These are phyloP conservation scores for Lasioglossum oenotherae DNA, from an alignment of 2,888 invertebrate species.

Conservation along the genomic window DNA sequence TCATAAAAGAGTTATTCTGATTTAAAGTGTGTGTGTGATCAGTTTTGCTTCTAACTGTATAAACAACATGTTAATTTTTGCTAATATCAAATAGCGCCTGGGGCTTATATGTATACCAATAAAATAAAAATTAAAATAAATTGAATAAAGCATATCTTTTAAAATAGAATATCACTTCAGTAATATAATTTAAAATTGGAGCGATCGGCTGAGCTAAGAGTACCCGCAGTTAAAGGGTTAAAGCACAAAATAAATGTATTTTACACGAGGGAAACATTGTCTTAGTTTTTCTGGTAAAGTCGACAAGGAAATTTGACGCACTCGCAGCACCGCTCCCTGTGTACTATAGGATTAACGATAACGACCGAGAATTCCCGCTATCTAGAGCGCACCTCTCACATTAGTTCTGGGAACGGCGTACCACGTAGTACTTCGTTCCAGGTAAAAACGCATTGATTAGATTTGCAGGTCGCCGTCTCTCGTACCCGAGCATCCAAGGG, in stretches of 20 bases:
- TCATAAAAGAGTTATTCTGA: no score
- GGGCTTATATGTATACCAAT: no score
- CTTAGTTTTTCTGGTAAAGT: background rate
- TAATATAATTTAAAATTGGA: no score
- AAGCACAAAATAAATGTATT: background rate
- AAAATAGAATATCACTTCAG: no score
- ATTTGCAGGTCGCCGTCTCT: conserved; percentile 53
- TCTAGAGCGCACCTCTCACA: conserved; percentile 13
- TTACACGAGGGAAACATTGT: background rate
- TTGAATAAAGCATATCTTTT: no score
- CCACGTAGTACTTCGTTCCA: conserved; percentile 58
- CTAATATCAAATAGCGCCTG: no score
- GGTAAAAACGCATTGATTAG: conserved; percentile 63
- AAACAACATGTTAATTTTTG: no score
- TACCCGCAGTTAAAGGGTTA: no score
- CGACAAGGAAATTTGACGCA: background rate
- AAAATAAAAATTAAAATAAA: no score
- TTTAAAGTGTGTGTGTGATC: no score
- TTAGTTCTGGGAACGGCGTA: conserved; percentile 43
- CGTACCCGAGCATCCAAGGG: conserved; percentile 44
- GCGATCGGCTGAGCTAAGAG: no score
- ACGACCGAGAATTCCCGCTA: conserved; percentile 28
- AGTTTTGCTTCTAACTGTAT: no score
- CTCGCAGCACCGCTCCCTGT: background rate
- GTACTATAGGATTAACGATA: conserved; percentile 44